Evolutionary conservation across 2,888 invertebrate species (phyloP), one percentile per base, ranked within the genome.

Genomic region (Rhagonycha lutea): DNA sequence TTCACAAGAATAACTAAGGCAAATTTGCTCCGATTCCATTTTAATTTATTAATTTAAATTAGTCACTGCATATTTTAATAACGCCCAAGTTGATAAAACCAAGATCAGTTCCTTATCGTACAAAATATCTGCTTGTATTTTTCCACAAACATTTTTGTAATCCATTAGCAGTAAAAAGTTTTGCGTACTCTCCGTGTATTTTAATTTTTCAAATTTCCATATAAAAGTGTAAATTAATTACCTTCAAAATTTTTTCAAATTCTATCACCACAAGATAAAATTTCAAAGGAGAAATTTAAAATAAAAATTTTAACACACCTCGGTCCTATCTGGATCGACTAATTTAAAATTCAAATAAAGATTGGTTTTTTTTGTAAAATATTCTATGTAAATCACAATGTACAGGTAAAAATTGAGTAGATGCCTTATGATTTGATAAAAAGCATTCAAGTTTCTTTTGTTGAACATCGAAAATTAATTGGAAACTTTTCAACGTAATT

Each of bases 271-370:
- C 32, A 4, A 11, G n/a, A 47, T 75, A 77, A 77, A 79, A 75
- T 77, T 77, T 68, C 74, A 70, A 72, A 75, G 73, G 79, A 71
- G 69, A 72, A 75, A 77, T 77, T 77, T 47, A n/a, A 7, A 47
- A 47, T n/a, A 47, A n/a, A 47, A 47, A 47, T n/a, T 47, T 47
- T 74, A 24, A 71, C 73, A 70, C 76, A 76, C 70, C 76, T 69
- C 72, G 12, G 70, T 72, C 68, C 63, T 71, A 77, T 74, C 72
- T 78, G 72, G 70, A 78, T 79, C 76, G 73, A 77, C 74, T 78
- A 73, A 75, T 79, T 78, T 79, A 79, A 79, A 79, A 77, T 79
- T 79, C 77, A 77, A 75, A 79, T 79, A 75, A 71, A 76, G 69
- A 75, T 73, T 70, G 73, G 68, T 62, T 70, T 61, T 73, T 70